phyloP scores from a whole-genome alignment of 2,113 vertebrate species.

The Trematocara nigrifrons region DNA sequence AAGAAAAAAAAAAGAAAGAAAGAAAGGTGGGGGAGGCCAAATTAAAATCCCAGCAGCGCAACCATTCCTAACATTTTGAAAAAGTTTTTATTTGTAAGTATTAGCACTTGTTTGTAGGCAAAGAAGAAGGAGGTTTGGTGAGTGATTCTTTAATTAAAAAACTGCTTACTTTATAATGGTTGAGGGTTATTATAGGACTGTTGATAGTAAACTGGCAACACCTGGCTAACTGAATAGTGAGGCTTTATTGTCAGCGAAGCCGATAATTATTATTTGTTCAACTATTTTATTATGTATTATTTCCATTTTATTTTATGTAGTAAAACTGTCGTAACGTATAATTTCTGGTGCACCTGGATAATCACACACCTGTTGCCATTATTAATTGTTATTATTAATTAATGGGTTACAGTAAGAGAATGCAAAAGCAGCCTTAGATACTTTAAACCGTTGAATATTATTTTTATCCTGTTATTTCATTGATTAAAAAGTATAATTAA shows the following conservation, averaged over 20 bases:
- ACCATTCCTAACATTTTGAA: not conserved
- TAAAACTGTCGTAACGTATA: not conserved
- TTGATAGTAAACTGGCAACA: not conserved
- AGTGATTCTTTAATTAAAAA: not conserved
- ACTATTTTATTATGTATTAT: not conserved
- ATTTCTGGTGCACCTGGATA: not conserved
- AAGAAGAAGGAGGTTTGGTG: not conserved
- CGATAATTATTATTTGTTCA: not conserved
- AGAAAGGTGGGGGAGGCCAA: rapidly evolving
- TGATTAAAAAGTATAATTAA: not conserved
- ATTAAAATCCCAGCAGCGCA: not conserved
- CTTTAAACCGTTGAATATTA: not conserved
- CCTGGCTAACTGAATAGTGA: not conserved
- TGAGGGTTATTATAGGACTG: not conserved
- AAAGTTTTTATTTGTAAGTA: not conserved
- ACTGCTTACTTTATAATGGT: not conserved
- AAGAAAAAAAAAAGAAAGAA: not conserved
- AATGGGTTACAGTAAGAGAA: not conserved
- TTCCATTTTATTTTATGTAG: not conserved
- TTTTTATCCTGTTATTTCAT: not conserved
- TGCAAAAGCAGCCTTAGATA: not conserved
- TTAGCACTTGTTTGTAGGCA: rapidly evolving
- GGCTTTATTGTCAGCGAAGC: not conserved
- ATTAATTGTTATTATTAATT: not conserved
- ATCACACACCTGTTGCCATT: not conserved